Conservation (phyloP, 2,888 invertebrate genomes). For the Plagodis pulveraria region DNA sequence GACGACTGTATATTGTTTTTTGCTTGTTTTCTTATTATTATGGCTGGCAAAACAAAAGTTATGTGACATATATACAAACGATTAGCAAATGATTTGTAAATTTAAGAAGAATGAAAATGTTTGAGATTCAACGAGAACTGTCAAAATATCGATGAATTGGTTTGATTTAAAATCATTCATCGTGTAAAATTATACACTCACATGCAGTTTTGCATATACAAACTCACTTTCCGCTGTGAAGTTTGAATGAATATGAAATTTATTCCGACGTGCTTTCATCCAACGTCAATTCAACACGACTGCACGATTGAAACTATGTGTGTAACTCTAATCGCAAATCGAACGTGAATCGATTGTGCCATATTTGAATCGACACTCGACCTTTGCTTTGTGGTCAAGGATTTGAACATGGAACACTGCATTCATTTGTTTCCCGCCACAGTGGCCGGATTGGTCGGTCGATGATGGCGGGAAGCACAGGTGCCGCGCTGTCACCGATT, state of each 20-base stretch:
- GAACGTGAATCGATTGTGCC: conserved; percentile 58
- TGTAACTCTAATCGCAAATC: conserved; percentile 42
- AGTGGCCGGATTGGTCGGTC: conserved; percentile 43
- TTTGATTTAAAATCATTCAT: too few species aligned
- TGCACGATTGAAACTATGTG: conserved; percentile 24
- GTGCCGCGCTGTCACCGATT: conserved; percentile 73
- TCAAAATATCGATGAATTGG: too few species aligned
- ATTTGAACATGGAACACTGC: conserved; percentile 53
- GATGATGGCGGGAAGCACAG: conserved; percentile 51
- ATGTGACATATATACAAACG: background rate
- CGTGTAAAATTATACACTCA: background rate
- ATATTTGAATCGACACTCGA: conserved; percentile 61
- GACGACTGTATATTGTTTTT: conserved; percentile 57
- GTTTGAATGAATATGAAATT: conserved; percentile 7
- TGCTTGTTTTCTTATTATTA: conserved; percentile 41
- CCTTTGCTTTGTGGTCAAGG: conserved; percentile 66
- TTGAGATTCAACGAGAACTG: too few species aligned
- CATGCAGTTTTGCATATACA: background rate
- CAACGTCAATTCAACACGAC: conserved; percentile 13
- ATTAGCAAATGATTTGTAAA: background rate
- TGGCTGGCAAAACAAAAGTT: conserved; percentile 22
- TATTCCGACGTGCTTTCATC: conserved; percentile 26
- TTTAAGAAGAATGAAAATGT: too few species aligned
- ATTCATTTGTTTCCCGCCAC: conserved; percentile 65
- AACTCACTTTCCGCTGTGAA: background rate